These are phyloP conservation scores for Prosopocoilus inquinatus DNA, from an alignment of 2,888 invertebrate species.

Conservation along the genomic window DNA sequence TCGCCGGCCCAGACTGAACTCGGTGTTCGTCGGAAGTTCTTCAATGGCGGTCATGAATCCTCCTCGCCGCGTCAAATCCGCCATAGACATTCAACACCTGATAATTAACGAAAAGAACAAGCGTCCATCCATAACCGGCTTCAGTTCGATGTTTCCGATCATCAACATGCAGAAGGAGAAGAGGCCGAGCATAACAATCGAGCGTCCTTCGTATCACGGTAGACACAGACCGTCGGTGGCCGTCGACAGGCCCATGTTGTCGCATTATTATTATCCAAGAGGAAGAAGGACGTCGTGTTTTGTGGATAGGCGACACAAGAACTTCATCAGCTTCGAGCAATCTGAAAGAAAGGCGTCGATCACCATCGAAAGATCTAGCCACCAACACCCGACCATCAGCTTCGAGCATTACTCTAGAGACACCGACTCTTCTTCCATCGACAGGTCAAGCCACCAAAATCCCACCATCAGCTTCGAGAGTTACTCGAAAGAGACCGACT, in stretches of 20 bases:
- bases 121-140: constrained; percentile 28
- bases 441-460: constrained; percentile 23
- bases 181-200: constrained; percentile 38
- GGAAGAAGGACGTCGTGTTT: constrained; percentile 46
- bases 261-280: constrained; percentile 33
- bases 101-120: constrained; percentile 47
- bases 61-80: constrained; percentile 77
- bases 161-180: constrained; percentile 35
- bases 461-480: constrained; percentile 6
- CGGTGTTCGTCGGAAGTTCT: constrained; percentile 77
- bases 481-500: constrained; percentile 40
- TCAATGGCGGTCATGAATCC: constrained; percentile 66
- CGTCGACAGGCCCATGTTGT: constrained; percentile 38
- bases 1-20: constrained; percentile 69
- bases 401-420: constrained; percentile 17
- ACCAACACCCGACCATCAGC: constrained; percentile 24
- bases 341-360: constrained; percentile 39
- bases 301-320: constrained; percentile 39
- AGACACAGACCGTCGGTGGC: constrained; percentile 43
- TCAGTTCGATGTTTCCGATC: constrained; percentile 46
- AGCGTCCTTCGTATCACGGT: constrained; percentile 28
- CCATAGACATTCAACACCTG: constrained; percentile 79
- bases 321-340: constrained; percentile 48
- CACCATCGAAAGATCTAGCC: constrained; percentile 35
- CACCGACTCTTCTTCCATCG: constrained; percentile 26